Conservation (phyloP, 1,140 invertebrate species). For the Scylla paramamosain region DNA sequence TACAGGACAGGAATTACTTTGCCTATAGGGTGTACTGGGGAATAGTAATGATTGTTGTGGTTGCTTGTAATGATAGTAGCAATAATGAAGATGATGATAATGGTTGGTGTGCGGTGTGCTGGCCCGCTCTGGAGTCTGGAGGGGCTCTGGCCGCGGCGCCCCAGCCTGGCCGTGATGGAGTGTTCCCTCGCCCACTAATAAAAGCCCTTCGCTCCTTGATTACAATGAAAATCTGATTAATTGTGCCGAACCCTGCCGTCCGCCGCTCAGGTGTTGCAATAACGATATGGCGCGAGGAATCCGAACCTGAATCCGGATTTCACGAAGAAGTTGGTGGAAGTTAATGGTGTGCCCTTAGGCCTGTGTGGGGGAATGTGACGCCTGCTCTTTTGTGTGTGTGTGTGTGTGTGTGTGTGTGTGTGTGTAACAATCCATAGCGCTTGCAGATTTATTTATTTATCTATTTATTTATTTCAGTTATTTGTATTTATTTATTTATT, state of each 20-base stretch:
- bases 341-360: not conserved
- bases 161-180: conserved; percentile 40
- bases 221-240: conserved; percentile 68
- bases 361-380: not conserved
- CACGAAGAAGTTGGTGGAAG: conserved; percentile 18
- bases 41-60: not conserved
- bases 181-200: conserved; percentile 47
- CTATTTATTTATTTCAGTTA: not conserved
- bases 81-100: not conserved
- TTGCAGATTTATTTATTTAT: not conserved
- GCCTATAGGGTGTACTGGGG: not conserved
- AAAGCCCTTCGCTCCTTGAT: conserved; percentile 52
- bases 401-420: conserved; percentile 42
- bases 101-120: not conserved
- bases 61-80: not conserved
- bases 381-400: conserved; percentile 14
- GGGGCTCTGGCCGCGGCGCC: not conserved
- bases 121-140: not conserved
- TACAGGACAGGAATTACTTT: not conserved
- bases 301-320: conserved; percentile 28
- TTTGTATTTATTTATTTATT: conserved; percentile 3
- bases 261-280: not conserved
- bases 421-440: not conserved
- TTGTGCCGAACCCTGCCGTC: conserved; percentile 48
- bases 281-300: conserved; percentile 45